Evolutionary conservation across 2,113 vertebrate genomes (phyloP).

Genomic region (Podarcis raffonei): DNA sequence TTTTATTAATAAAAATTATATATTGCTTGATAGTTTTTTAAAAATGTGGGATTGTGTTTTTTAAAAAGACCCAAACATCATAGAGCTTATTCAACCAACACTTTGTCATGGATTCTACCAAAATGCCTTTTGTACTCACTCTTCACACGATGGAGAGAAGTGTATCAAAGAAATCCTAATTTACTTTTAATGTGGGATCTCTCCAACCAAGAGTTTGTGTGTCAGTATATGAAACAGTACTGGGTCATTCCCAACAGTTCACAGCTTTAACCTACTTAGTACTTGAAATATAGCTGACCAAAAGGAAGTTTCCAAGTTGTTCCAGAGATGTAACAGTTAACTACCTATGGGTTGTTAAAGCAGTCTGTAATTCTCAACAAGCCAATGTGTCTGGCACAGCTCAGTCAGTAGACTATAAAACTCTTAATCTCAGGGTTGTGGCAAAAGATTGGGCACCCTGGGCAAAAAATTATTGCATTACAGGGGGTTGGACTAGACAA

Average conservation of each 20-base stretch:
- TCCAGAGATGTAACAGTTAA: neutral
- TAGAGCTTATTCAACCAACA: too few relatives aligned
- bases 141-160: neutral
- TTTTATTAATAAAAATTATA: neutral
- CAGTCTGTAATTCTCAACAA: neutral
- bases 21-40: too few relatives aligned
- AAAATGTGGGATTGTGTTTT: neutral
- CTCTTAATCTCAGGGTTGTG: too few relatives aligned
- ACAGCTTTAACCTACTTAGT: neutral
- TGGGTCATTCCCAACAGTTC: neutral
- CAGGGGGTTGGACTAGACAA: too few relatives aligned
- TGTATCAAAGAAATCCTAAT: neutral
- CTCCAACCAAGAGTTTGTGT: neutral
- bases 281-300: neutral
- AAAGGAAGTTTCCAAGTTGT: neutral
- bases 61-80: neutral
- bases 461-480: too few relatives aligned
- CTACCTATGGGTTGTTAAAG: neutral
- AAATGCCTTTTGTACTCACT: neutral
- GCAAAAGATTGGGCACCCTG: too few relatives aligned
- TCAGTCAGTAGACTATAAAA: too few relatives aligned
- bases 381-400: neutral
- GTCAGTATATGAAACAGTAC: neutral
- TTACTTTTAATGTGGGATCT: neutral
- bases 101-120: too few relatives aligned